Evolutionary conservation across 2,113 vertebrate genomes (phyloP).

Genomic region (Chiloscyllium plagiosum): DNA sequence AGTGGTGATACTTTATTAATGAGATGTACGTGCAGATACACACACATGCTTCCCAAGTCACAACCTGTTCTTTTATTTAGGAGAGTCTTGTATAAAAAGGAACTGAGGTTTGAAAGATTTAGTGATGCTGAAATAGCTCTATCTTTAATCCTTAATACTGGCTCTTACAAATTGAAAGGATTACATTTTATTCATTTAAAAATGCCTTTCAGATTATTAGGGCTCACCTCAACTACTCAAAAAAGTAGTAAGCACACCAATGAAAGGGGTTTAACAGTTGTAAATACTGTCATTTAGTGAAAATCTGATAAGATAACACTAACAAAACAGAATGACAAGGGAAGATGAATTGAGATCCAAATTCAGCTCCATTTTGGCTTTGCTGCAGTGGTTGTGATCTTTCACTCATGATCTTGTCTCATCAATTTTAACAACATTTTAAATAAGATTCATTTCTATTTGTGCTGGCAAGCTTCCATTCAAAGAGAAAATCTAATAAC

Average conservation of each 20-base stretch:
- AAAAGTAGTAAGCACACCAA: constrained; percentile 17
- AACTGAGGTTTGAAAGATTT: constrained; percentile 17
- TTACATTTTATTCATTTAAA: constrained; percentile 2
- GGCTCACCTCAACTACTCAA: neutral
- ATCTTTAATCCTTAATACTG: neutral
- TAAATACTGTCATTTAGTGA: constrained; percentile 3
- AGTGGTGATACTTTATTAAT: neutral
- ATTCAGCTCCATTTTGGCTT: neutral
- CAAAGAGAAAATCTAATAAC: neutral
- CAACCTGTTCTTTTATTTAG: constrained; percentile 16
- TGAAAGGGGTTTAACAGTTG: neutral
- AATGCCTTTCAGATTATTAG: neutral
- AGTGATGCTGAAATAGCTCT: neutral
- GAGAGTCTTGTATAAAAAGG: neutral
- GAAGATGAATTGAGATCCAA: neutral
- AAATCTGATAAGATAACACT: constrained; percentile 19
- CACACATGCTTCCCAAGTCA: neutral
- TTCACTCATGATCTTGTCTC: neutral
- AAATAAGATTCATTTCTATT: neutral
- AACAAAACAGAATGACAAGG: neutral
- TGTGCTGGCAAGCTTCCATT: neutral
- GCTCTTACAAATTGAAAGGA: neutral
- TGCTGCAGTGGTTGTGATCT: neutral
- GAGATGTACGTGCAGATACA: neutral
- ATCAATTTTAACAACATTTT: neutral